phyloP scores from a whole-genome alignment of 2,113 vertebrate species.

The Cardinalis cardinalis region DNA sequence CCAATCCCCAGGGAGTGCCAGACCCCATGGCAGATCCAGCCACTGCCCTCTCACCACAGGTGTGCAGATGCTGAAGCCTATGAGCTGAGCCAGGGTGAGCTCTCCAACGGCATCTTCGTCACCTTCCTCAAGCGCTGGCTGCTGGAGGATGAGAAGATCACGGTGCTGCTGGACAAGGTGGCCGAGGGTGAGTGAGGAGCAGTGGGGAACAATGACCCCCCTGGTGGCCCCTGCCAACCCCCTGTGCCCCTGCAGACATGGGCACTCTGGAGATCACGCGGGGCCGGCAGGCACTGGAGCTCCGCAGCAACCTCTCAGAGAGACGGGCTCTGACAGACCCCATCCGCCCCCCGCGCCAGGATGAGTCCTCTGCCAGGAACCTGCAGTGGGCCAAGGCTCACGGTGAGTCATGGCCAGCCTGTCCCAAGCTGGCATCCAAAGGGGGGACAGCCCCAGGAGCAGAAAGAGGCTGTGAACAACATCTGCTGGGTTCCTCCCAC shows the following conservation, averaged over 20 bases:
- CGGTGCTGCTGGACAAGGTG: slow-evolving; percentile 84
- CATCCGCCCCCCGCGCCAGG: slow-evolving; percentile 54
- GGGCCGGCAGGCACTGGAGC: slow-evolving; percentile 85
- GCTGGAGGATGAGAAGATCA: slow-evolving; percentile 85
- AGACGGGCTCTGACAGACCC: slow-evolving; percentile 79
- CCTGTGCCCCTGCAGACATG: slow-evolving; percentile 73
- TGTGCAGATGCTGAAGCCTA: slow-evolving; percentile 84
- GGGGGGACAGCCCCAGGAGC: rapidly evolving
- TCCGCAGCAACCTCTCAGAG: slow-evolving; percentile 86
- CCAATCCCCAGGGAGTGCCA: not conserved
- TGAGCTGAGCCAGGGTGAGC: slow-evolving; percentile 78
- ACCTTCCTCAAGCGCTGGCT: slow-evolving; percentile 80
- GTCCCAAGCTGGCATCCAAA: not conserved
- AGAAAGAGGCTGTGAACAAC: not conserved
- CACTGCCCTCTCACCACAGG: not conserved
- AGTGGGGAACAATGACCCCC: rapidly evolving
- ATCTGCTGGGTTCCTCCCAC: not conserved
- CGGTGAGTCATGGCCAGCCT: slow-evolving; percentile 15
- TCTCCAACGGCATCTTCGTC: slow-evolving; percentile 84
- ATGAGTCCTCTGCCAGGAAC: slow-evolving; percentile 77
- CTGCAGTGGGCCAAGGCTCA: slow-evolving; percentile 86
- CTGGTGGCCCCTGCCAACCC: rapidly evolving
- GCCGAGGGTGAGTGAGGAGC: slow-evolving; percentile 76
- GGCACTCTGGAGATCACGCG: slow-evolving; percentile 78
- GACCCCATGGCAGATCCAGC: rapidly evolving